These are phyloP conservation scores for Ictalurus punctatus DNA, from an alignment of 2,113 vertebrate species.

Conservation along the genomic window DNA sequence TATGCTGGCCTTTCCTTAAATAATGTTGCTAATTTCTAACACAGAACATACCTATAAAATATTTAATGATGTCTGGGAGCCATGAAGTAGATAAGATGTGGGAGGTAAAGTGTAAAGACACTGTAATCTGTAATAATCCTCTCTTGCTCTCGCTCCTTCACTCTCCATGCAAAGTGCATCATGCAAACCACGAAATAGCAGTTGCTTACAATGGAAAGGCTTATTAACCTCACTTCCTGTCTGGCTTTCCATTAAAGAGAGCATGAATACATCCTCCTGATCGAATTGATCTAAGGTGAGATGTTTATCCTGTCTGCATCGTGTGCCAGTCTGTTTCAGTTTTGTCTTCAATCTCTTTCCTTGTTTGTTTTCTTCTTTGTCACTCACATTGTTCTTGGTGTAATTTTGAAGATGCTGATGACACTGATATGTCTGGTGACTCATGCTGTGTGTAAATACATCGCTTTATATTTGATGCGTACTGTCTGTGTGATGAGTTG, in stretches of 20 bases:
- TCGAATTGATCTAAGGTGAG: background rate
- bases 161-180: background rate
- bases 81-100: slow-evolving; percentile 47
- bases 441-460: slow-evolving; percentile 40
- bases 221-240: slow-evolving; percentile 11
- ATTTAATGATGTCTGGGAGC: slow-evolving; percentile 63
- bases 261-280: background rate
- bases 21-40: slow-evolving; percentile 52
- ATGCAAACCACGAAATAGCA: background rate
- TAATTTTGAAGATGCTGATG: slow-evolving; percentile 1
- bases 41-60: slow-evolving; percentile 65
- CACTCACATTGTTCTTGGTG: slow-evolving; percentile 7
- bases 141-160: background rate
- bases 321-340: background rate
- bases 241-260: background rate
- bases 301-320: background rate
- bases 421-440: slow-evolving; percentile 15
- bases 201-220: background rate
- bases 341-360: background rate
- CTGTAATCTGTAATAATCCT: background rate
- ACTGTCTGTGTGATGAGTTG: slow-evolving; percentile 9
- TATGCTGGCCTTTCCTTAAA: slow-evolving; percentile 63
- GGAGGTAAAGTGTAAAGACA: slow-evolving; percentile 40
- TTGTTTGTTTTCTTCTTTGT: slow-evolving; percentile 17
- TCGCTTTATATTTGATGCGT: slow-evolving; percentile 3